Evolutionary conservation across 2,113 vertebrate genomes (phyloP), one percentile per base, ranked within the genome.

Genomic region (Myiozetetes cayanensis): DNA sequence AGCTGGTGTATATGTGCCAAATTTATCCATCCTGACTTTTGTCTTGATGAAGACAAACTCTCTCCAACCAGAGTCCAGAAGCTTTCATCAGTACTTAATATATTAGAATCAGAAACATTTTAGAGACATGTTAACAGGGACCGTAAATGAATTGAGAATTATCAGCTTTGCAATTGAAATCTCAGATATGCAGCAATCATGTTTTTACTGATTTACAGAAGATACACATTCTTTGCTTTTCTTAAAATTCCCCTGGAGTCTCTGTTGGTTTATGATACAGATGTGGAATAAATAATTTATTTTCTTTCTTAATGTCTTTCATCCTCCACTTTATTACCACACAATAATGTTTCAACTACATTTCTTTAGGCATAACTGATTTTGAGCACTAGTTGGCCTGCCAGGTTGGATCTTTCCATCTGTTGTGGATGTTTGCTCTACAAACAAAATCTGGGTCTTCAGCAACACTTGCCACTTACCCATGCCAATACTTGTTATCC

Each of bases 381-480:
- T 78, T 61, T 3, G 23, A 94, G 49, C 21, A n/a, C 49, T 75
- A 35, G 39, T 63, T 87, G 37, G 66, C 50, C 89, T 93, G 94
- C 94, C 91, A 89, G 87, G 73, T 61, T 95, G 87, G 70, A 85
- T 95, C 93, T 94, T 95, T 96, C 89, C 2, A 21, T 87, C 86
- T 94, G 81, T 87, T 82, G 66, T 82, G 77, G 87, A 78, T 92
- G 49, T 95, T 91, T 93, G 52, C 81, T 91, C 70, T 91, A n/a
- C 77, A 79, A 89, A 92, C 76, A 91, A 87, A 96, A 96, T 96
- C 80, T 96, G 94, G 94, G 94, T 95, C 95, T 95, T 94, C 94
- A 82, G 94, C 49, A 2, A 95, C 93, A 94, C 96, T 97, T 95
- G 84, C 93, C 93, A 81, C 94, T 97, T 96, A 90, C 35, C 49